phyloP scores from a whole-genome alignment of 1,140 invertebrate species.

The Coptotermes formosanus region DNA sequence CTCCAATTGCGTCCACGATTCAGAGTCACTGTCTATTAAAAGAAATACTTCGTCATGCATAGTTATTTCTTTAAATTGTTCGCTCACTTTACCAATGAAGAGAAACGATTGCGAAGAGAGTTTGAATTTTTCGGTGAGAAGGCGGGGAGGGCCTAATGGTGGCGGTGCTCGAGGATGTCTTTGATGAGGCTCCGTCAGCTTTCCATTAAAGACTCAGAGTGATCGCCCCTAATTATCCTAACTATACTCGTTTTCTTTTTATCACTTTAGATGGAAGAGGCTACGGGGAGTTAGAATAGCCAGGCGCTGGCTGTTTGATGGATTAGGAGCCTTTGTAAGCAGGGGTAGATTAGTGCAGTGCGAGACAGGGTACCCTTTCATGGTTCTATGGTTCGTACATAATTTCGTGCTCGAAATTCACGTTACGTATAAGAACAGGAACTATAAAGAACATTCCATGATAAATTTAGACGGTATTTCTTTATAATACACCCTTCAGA shows the following conservation, averaged over 20 bases:
- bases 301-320: conserved; percentile 6
- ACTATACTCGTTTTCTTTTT: background rate
- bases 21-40: conserved; percentile 8
- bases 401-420: conserved; percentile 8
- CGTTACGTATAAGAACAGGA: background rate
- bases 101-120: background rate
- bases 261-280: conserved; percentile 10
- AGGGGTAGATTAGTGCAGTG: background rate
- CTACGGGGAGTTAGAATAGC: conserved; percentile 8
- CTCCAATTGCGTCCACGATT: background rate
- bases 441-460: background rate
- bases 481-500: background rate
- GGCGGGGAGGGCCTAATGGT: background rate
- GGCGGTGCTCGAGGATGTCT: background rate
- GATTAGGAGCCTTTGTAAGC: conserved; percentile 11
- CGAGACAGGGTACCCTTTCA: background rate
- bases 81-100: conserved; percentile 11
- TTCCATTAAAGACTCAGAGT: conserved; percentile 1
- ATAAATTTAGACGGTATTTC: background rate
- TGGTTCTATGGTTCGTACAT: background rate
- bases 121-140: background rate
- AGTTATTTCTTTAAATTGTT: conserved; percentile 11
- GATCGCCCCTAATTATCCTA: conserved; percentile 18
- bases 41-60: background rate
- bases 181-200: background rate